Evolutionary conservation across 2,797 vertebrate genomes (phyloP), one percentile per base, ranked within the genome.

Genomic region (Nasua narica): DNA sequence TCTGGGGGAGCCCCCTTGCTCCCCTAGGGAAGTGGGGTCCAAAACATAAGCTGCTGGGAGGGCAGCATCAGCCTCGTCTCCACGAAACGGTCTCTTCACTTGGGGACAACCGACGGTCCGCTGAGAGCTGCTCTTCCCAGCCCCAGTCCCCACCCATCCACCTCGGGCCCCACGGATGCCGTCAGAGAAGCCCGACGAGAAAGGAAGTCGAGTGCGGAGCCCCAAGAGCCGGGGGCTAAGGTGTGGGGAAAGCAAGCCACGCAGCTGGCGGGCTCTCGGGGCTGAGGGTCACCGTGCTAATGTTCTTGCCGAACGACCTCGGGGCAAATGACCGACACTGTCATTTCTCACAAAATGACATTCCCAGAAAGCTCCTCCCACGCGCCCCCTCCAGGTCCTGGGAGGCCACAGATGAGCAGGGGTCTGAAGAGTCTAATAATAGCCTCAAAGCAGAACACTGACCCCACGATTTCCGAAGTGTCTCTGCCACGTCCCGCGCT

Each of bases 201-300:
- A 19, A 40, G 48, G 69, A 78, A 7, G 58, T 52, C 9, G 15
- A 43, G 43, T 11, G 35, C 43, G 9, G 21, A 5, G 9, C 37
- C 0, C 16, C 13, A 50, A 16, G 21, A 5, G 12, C 37, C 0
- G 0, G 2, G 2, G 13, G 43, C 32, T 7, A 8, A 14, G 82
- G 37, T 14, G 4, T 3, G 23, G 67, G 43, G 27, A 72, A 56
- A 50, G 46, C 9, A 32, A 67, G 40, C 16, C 0, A 6, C 0
- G 3, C 10, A 2, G n/a, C 32, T 1, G 1, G 65, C 4, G 3
- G 32, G 62, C 18, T 35, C 54, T 35, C 46, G 0, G 0, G 27
- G 27, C 25, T 60, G 7, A 16, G 32, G 32, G 27, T 40, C 29
- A 37, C 37, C 32, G 48, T 56, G 25, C 27, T 9, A 56, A 25